These are phyloP conservation scores for Atopsyche davidsoni DNA, from an alignment of 1,140 invertebrate genomes.

Conservation along the genomic window DNA sequence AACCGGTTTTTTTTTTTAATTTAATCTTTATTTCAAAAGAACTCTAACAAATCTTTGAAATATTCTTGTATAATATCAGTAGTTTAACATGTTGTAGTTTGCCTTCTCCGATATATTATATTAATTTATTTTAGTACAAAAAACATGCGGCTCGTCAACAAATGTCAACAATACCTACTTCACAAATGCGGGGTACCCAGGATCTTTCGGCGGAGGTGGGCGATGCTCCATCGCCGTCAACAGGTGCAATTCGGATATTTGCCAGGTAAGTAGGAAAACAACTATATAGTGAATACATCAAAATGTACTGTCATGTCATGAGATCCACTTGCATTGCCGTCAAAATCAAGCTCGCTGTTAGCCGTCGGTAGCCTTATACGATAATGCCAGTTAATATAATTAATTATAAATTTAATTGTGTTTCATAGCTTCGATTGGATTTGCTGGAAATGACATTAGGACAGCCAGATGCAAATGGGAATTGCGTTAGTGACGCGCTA, in stretches of 20 bases:
- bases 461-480: slow-evolving; percentile 66
- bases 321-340: too few species aligned
- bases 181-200: slow-evolving; percentile 65
- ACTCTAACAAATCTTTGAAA: too few species aligned
- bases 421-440: slow-evolving; percentile 62
- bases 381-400: too few species aligned
- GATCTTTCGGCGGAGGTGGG: slow-evolving; percentile 57
- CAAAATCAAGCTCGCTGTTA: too few species aligned
- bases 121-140: slow-evolving; percentile 52
- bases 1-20: not conserved
- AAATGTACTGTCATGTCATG: too few species aligned
- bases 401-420: slow-evolving; percentile 1
- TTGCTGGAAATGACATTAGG: slow-evolving; percentile 67
- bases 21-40: not conserved
- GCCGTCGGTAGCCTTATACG: too few species aligned
- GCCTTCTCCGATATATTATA: not conserved
- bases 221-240: slow-evolving; percentile 64
- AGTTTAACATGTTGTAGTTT: not conserved
- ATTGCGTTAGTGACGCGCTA: slow-evolving; percentile 64
- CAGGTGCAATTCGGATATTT: slow-evolving; percentile 62
- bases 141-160: slow-evolving; percentile 60
- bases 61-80: too few species aligned
- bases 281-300: too few species aligned
- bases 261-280: slow-evolving; percentile 63
- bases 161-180: slow-evolving; percentile 79